These are phyloP conservation scores for Phenganax marumi DNA, from an alignment of 92 coral and sea anemone species.

Conservation along the genomic window DNA sequence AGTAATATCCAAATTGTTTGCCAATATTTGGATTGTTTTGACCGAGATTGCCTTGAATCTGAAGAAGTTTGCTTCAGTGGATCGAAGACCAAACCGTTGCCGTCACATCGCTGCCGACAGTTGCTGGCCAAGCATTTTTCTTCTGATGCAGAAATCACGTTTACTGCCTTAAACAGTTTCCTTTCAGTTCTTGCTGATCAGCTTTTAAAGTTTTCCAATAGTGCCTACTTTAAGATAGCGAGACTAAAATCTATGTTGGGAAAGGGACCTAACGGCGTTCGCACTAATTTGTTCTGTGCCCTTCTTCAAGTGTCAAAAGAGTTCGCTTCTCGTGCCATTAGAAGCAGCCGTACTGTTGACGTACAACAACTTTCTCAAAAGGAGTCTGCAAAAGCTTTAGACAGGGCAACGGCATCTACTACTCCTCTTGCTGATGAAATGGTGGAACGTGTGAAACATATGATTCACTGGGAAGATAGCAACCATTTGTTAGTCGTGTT, in stretches of 20 bases:
- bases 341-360: slow-evolving; percentile 67
- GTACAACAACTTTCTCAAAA: slow-evolving; percentile 68
- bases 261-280: slow-evolving; percentile 63
- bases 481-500: slow-evolving; percentile 81
- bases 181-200: slow-evolving; percentile 86
- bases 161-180: slow-evolving; percentile 70
- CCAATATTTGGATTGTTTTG: slow-evolving; percentile 73
- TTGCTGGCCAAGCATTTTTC: slow-evolving; percentile 70
- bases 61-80: slow-evolving; percentile 64
- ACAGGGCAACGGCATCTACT: slow-evolving; percentile 50
- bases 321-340: slow-evolving; percentile 89
- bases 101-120: slow-evolving; percentile 52
- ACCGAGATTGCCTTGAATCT: slow-evolving; percentile 66
- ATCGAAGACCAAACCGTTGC: slow-evolving; percentile 55
- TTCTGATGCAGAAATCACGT: slow-evolving; percentile 68
- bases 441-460: slow-evolving; percentile 82
- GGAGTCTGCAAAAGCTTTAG: slow-evolving; percentile 59
- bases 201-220: slow-evolving; percentile 81
- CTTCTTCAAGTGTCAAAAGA: slow-evolving; percentile 83
- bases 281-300: slow-evolving; percentile 75
- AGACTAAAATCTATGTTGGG: slow-evolving; percentile 70
- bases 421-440: slow-evolving; percentile 64
- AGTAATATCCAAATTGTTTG: slow-evolving; percentile 94
- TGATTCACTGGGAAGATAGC: slow-evolving; percentile 95
- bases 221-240: slow-evolving; percentile 71